These are phyloP conservation scores for Epistrophe eligans DNA, from an alignment of 2,888 invertebrate genomes.

Conservation along the genomic window DNA sequence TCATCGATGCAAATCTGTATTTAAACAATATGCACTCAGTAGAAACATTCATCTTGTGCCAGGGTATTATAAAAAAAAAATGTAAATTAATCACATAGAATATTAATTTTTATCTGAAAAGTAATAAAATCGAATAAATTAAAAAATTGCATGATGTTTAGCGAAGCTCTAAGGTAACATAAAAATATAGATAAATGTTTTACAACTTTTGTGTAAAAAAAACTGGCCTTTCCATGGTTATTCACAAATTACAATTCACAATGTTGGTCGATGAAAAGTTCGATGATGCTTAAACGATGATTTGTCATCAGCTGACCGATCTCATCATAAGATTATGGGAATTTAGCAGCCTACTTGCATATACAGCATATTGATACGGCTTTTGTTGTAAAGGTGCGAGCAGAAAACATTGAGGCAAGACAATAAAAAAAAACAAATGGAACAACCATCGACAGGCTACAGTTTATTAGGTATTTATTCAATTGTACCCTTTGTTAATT, in stretches of 20 bases:
- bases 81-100: conserved; percentile 43
- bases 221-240: conserved; percentile 5
- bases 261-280: conserved; percentile 19
- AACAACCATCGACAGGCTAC: not conserved
- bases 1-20: conserved; percentile 58
- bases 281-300: conserved; percentile 41
- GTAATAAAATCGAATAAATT: conserved; percentile 25
- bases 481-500: not conserved
- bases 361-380: not conserved
- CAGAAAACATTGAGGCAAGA: not conserved
- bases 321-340: conserved; percentile 30
- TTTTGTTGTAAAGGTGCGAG: conserved; percentile 16
- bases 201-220: conserved; percentile 36
- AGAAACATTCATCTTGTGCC: conserved; percentile 58
- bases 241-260: no score
- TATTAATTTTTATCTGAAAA: conserved; percentile 30
- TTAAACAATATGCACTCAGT: conserved; percentile 41
- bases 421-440: not conserved
- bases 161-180: not conserved
- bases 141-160: conserved; percentile 25
- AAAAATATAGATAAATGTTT: conserved; percentile 3
- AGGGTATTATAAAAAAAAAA: conserved; percentile 21
- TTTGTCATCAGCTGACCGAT: conserved; percentile 45
- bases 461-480: not conserved
- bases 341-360: not conserved